A percentile compares a stretch with the other conserved stretches of the same genome.
These are phyloP conservation scores for Sphaeramia orbicularis DNA, from an alignment of 2,797 vertebrate genomes.

Conservation along the genomic window DNA sequence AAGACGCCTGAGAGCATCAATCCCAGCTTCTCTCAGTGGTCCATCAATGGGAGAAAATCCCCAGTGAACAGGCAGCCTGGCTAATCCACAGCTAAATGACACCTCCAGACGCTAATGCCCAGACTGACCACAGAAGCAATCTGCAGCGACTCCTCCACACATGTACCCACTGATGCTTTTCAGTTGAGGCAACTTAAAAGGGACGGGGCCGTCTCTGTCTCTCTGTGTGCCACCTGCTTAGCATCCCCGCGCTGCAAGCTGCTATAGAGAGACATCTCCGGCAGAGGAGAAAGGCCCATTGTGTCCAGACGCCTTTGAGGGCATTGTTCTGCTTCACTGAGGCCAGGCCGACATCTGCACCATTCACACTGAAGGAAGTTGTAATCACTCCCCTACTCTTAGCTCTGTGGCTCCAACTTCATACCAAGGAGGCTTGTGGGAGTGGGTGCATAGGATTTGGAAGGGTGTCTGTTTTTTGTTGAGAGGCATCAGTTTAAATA, in stretches of 20 bases:
- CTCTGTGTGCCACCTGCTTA: constrained; percentile 86
- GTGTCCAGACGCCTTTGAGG: constrained; percentile 83
- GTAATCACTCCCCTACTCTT: constrained; percentile 83
- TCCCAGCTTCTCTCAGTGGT: constrained; percentile 66
- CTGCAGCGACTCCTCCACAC: constrained; percentile 68
- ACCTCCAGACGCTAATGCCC: constrained; percentile 83
- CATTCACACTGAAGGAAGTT: constrained; percentile 85
- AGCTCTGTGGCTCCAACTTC: constrained; percentile 74
- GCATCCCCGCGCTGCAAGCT: constrained; percentile 78
- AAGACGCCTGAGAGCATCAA: constrained; percentile 73
- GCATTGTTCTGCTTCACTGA: constrained; percentile 82
- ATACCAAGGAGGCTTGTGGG: constrained; percentile 60
- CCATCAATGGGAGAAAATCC: constrained; percentile 80
- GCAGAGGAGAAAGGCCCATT: constrained; percentile 82
- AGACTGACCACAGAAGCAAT: constrained; percentile 81
- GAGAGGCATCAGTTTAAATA: constrained; percentile 73
- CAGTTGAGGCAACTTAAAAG: constrained; percentile 80
- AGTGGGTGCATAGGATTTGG: constrained; percentile 55
- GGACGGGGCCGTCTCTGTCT: constrained; percentile 69
- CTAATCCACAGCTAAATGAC: constrained; percentile 86
- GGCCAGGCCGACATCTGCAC: constrained; percentile 86
- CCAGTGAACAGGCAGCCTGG: constrained; percentile 77
- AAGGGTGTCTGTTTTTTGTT: constrained; percentile 69
- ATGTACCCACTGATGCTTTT: constrained; percentile 77
- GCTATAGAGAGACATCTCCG: constrained; percentile 85